These are phyloP conservation scores for Aleadryas rufinucha DNA, from an alignment of 2,113 vertebrate species.

Conservation along the genomic window DNA sequence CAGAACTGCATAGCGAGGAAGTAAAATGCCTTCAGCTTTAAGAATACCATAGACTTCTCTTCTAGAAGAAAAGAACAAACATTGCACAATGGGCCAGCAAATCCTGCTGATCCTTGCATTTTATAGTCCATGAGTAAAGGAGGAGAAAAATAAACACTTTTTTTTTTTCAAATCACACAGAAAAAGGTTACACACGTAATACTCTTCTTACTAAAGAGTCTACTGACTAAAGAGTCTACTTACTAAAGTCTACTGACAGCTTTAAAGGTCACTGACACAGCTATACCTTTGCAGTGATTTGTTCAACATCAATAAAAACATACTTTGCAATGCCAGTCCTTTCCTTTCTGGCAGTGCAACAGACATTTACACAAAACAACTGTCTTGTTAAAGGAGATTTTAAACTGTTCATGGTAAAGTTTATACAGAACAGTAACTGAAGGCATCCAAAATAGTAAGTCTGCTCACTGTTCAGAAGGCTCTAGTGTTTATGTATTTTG, in stretches of 20 bases:
- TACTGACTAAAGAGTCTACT: background rate
- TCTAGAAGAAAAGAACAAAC: constrained; percentile 65
- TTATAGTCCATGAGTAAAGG: background rate
- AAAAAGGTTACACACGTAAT: background rate
- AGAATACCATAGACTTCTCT: constrained; percentile 88
- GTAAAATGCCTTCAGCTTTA: constrained; percentile 86
- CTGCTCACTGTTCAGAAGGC: background rate
- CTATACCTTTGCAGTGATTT: background rate
- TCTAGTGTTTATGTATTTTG: background rate
- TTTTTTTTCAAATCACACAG: background rate
- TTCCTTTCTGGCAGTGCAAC: background rate
- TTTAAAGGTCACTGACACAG: background rate
- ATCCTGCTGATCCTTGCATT: background rate
- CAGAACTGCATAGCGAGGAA: constrained; percentile 87
- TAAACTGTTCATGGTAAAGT: background rate
- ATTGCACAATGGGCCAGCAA: background rate
- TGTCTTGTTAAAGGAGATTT: background rate
- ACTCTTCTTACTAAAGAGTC: background rate
- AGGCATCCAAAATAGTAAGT: background rate
- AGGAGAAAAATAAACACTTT: background rate
- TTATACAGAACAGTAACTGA: background rate
- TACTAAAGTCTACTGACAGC: background rate
- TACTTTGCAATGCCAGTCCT: background rate
- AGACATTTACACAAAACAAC: background rate
- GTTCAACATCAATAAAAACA: background rate